Percentiles rank a stretch among this genome's conserved stretches.
Evolutionary conservation across 23 tunicate genomes (phyloP).

Genomic region (Diplosoma virens): DNA sequence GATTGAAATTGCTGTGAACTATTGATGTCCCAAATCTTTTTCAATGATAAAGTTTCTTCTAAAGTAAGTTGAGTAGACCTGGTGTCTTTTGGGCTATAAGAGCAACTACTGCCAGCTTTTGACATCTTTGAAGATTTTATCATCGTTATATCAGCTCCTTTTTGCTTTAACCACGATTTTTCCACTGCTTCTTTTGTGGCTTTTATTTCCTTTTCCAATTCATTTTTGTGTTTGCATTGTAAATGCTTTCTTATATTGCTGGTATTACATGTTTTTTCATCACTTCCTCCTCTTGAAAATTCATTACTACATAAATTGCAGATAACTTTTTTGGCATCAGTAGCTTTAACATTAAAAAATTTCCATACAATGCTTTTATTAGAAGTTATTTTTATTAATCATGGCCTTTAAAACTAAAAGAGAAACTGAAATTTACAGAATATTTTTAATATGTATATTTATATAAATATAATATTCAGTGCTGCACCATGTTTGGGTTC

Average conservation of each 20-base stretch:
- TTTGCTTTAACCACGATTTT: slow-evolving; percentile 8
- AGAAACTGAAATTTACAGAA: too few relatives aligned
- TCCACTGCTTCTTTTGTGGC: slow-evolving; percentile 10
- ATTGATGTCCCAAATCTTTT: slow-evolving; percentile 18
- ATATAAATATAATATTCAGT: too few relatives aligned
- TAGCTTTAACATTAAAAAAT: too few relatives aligned
- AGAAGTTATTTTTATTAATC: too few relatives aligned
- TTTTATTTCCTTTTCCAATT: slow-evolving; percentile 12
- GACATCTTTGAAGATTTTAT: slow-evolving; percentile 6
- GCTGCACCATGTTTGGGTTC: too few relatives aligned
- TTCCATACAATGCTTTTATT: too few relatives aligned
- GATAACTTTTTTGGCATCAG: too few relatives aligned
- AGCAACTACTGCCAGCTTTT: slow-evolving; percentile 15
- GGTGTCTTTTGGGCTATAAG: slow-evolving; percentile 8
- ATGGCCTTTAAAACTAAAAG: too few relatives aligned
- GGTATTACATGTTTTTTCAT: slow-evolving; percentile 12
- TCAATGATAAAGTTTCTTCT: background rate
- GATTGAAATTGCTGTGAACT: background rate
- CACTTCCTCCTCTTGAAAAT: slow-evolving; percentile 8
- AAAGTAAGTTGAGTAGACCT: slow-evolving; percentile 21
- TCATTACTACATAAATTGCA: background rate
- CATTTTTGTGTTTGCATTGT: slow-evolving; percentile 2
- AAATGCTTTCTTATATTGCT: slow-evolving; percentile 12
- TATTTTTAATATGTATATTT: too few relatives aligned
- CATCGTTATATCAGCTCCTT: background rate